A percentile compares a stretch with the other conserved stretches of the same genome.
Evolutionary conservation across 2,113 vertebrate species (phyloP).

Genomic region (Equus quagga): DNA sequence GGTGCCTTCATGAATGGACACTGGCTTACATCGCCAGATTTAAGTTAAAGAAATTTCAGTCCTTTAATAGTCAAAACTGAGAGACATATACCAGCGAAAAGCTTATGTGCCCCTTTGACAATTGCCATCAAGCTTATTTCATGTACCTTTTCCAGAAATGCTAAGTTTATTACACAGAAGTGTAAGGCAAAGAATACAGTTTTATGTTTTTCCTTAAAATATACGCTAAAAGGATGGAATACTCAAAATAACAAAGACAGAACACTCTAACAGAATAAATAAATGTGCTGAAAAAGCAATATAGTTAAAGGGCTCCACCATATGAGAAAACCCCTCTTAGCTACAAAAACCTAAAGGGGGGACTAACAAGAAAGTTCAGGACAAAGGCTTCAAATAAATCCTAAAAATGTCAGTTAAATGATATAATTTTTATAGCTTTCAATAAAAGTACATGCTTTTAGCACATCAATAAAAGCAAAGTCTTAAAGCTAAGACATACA

Average conservation of each 20-base stretch:
- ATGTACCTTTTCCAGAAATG: constrained; percentile 50
- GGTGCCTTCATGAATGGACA: neutral
- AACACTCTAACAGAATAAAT: constrained; percentile 17
- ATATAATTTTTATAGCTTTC: constrained; percentile 64
- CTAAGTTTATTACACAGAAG: constrained; percentile 28
- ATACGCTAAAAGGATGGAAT: constrained; percentile 40
- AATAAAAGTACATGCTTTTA: constrained; percentile 64
- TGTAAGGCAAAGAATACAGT: neutral
- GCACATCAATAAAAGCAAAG: constrained; percentile 68
- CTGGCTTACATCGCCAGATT: neutral
- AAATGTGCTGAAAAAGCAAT: neutral
- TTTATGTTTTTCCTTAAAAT: constrained; percentile 47
- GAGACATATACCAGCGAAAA: constrained; percentile 1
- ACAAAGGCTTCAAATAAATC: constrained; percentile 57
- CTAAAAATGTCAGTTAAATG: constrained; percentile 65
- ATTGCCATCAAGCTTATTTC: neutral
- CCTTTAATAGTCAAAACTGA: constrained; percentile 30
- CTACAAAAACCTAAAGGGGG: constrained; percentile 38
- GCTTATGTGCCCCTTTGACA: neutral
- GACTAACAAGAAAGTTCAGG: constrained; percentile 33
- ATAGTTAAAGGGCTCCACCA: neutral
- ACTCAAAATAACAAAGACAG: constrained; percentile 42
- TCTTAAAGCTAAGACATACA: constrained; percentile 27
- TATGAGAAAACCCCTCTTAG: constrained; percentile 21
- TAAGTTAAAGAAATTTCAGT: neutral